phyloP scores from a whole-genome alignment of 2,888 invertebrate species.

The Chrysopilus asiliformis region DNA sequence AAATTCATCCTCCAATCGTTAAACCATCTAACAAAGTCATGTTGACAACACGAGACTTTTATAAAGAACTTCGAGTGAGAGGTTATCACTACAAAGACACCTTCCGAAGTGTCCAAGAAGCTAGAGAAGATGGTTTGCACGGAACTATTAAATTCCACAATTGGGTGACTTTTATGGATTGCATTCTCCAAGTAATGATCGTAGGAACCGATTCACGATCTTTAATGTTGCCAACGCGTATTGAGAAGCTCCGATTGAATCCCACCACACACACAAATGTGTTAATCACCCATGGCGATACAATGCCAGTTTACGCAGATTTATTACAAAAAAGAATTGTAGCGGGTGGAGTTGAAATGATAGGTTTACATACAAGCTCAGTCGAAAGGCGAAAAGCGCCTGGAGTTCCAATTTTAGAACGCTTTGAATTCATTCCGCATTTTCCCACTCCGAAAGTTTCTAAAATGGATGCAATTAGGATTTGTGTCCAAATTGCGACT shows the following conservation, averaged over 20 bases:
- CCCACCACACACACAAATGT: constrained; percentile 45
- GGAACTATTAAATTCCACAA: constrained; percentile 52
- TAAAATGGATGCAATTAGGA: constrained; percentile 41
- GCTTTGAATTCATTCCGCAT: constrained; percentile 58
- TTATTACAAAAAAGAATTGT: constrained; percentile 31
- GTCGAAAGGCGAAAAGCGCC: constrained; percentile 55
- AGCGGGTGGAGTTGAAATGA: constrained; percentile 63
- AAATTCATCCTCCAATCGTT: too few relatives aligned
- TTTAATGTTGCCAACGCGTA: constrained; percentile 61
- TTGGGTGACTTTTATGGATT: constrained; percentile 82
- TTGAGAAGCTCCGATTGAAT: constrained; percentile 55
- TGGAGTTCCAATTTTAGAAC: constrained; percentile 61
- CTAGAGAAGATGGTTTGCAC: constrained; percentile 28
- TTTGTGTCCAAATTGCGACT: constrained; percentile 52
- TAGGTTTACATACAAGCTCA: constrained; percentile 61
- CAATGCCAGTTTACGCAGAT: too few relatives aligned
- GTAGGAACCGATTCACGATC: constrained; percentile 53
- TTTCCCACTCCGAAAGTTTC: constrained; percentile 22
- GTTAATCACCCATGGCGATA: constrained; percentile 36
- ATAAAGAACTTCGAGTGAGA: constrained; percentile 54
- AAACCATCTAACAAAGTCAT: too few relatives aligned
- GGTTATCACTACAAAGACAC: constrained; percentile 47
- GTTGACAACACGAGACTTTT: constrained; percentile 49
- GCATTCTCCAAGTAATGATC: constrained; percentile 72
- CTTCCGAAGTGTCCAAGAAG: constrained; percentile 25